Conservation (phyloP, 2,797 vertebrate species). For the Petrocephalus schoutedeni region DNA sequence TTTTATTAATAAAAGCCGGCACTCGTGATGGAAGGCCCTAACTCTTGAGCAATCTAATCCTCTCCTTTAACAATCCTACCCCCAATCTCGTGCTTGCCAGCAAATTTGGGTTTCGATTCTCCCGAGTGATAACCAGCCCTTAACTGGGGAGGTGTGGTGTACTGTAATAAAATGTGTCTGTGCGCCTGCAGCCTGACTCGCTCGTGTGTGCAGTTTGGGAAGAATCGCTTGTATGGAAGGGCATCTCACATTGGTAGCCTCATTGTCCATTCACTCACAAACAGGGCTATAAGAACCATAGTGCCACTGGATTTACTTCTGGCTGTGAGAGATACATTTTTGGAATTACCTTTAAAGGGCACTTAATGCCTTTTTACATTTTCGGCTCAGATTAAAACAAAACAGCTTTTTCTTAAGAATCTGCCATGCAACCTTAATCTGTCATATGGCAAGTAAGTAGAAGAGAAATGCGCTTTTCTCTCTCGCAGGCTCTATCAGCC, state of each 20-base stretch:
- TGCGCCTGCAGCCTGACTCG: conserved; percentile 27
- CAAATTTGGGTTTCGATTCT: conserved; percentile 32
- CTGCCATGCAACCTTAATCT: not conserved
- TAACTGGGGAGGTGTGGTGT: conserved; percentile 40
- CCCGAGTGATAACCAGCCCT: conserved; percentile 33
- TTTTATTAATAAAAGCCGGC: not conserved
- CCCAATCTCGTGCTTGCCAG: conserved; percentile 17
- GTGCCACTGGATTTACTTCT: not conserved
- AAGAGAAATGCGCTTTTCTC: not conserved
- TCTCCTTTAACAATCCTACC: conserved; percentile 30
- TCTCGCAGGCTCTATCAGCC: not conserved
- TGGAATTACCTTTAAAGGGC: not conserved
- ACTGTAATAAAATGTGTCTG: conserved; percentile 49
- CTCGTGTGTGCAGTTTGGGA: conserved; percentile 29
- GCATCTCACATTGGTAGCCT: conserved; percentile 32
- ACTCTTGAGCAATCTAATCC: conserved; percentile 29
- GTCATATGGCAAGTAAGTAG: not conserved
- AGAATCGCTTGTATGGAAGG: conserved; percentile 30
- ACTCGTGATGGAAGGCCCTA: not conserved
- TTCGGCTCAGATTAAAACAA: not conserved
- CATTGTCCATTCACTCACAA: conserved; percentile 21
- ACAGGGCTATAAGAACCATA: not conserved
- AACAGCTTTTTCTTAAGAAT: not conserved
- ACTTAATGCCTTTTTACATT: too few relatives aligned
- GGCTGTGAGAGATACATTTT: conserved; percentile 29